These are phyloP conservation scores for Shinisaurus crocodilurus DNA, from an alignment of 2,113 vertebrate genomes.

Conservation along the genomic window DNA sequence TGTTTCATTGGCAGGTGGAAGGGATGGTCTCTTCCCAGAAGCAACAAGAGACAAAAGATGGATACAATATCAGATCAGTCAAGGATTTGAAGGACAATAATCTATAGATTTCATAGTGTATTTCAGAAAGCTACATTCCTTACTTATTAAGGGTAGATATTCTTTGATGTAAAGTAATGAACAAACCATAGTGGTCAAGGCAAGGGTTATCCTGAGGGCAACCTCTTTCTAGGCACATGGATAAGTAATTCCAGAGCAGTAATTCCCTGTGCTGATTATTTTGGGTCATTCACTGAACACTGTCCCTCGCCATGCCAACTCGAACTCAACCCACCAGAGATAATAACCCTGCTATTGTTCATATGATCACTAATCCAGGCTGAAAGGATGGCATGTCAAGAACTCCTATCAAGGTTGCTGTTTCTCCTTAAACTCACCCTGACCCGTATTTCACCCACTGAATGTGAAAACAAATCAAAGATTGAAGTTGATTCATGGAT, in stretches of 20 bases:
- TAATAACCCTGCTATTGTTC: background rate
- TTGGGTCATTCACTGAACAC: background rate
- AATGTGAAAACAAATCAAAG: background rate
- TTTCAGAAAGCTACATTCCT: background rate
- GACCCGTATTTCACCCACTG: background rate
- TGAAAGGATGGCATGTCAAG: background rate
- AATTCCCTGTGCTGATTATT: background rate
- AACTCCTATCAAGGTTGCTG: background rate
- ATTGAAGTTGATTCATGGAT: background rate
- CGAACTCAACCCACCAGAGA: background rate
- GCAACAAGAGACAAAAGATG: background rate
- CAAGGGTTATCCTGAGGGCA: background rate
- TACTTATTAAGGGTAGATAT: background rate
- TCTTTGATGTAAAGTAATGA: background rate
- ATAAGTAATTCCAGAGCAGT: background rate
- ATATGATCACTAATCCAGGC: background rate
- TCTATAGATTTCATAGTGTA: background rate
- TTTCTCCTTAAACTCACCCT: background rate
- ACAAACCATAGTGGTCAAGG: background rate
- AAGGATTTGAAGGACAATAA: background rate
- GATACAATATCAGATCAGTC: background rate
- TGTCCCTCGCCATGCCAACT: background rate
- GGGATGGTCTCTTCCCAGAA: background rate
- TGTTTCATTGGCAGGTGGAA: background rate
- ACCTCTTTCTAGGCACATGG: background rate